These are phyloP conservation scores for Cecropterus lyciades DNA, from an alignment of 1,140 invertebrate genomes.

Conservation along the genomic window DNA sequence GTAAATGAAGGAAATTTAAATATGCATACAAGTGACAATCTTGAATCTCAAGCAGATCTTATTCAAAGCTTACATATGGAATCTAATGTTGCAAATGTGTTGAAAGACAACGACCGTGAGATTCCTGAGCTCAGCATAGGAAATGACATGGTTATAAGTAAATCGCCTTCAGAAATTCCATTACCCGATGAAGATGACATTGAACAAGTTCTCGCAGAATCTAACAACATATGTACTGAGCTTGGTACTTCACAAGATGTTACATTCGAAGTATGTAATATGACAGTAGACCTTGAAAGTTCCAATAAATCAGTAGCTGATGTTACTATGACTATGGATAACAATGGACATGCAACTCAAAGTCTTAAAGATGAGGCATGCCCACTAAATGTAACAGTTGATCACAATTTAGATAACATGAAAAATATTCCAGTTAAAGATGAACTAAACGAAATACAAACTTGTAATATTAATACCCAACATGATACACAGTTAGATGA, in stretches of 20 bases:
- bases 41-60: neutral
- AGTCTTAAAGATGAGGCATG: too few species aligned
- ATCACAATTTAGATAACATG: too few species aligned
- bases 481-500: too few species aligned
- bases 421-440: too few species aligned
- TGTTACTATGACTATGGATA: too few species aligned
- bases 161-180: constrained; percentile 53
- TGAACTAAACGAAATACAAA: too few species aligned
- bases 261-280: constrained; percentile 6
- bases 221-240: neutral
- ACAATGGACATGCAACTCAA: too few species aligned
- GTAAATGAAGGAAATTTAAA: neutral
- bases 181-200: constrained; percentile 61
- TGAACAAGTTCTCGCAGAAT: constrained; percentile 37
- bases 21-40: constrained; percentile 1
- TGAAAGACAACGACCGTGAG: constrained; percentile 6
- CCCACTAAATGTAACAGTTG: too few species aligned
- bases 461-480: too few species aligned
- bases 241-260: neutral
- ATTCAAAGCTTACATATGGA: neutral
- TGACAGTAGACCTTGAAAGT: neutral
- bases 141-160: constrained; percentile 1
- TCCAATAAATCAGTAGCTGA: neutral
- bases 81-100: neutral
- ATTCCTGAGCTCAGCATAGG: neutral